Evolutionary conservation across 2,888 invertebrate genomes (phyloP).

Genomic region (Amblyjoppa proteus): DNA sequence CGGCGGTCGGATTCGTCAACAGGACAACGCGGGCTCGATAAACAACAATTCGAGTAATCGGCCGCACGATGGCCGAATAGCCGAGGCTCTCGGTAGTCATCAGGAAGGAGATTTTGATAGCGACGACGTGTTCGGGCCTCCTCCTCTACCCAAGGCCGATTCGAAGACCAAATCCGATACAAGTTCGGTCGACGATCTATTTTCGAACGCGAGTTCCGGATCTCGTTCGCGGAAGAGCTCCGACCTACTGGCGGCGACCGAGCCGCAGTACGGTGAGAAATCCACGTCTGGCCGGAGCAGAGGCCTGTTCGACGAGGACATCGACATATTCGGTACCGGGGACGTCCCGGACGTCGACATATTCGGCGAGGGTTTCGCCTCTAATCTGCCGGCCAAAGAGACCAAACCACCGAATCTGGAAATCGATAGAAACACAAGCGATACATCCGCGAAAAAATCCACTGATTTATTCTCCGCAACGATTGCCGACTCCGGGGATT

Average conservation of each 20-base stretch:
- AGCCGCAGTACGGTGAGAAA: slow-evolving; percentile 70
- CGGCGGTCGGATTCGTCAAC: slow-evolving; percentile 63
- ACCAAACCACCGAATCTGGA: slow-evolving; percentile 6
- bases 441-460: slow-evolving; percentile 36
- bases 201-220: slow-evolving; percentile 79
- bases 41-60: slow-evolving; percentile 50
- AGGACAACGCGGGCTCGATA: slow-evolving; percentile 61
- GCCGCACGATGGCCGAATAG: slow-evolving; percentile 40
- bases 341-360: slow-evolving; percentile 62
- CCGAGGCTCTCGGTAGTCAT: slow-evolving; percentile 43
- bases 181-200: slow-evolving; percentile 81
- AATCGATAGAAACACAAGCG: not conserved
- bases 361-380: slow-evolving; percentile 57
- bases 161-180: slow-evolving; percentile 78
- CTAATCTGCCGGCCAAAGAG: slow-evolving; percentile 28
- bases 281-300: slow-evolving; percentile 67
- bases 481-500: slow-evolving; percentile 18
- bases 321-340: slow-evolving; percentile 76
- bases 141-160: slow-evolving; percentile 79
- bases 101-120: slow-evolving; percentile 76
- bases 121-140: slow-evolving; percentile 81
- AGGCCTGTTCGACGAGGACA: slow-evolving; percentile 79
- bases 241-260: slow-evolving; percentile 71
- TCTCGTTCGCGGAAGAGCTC: slow-evolving; percentile 79
- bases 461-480: slow-evolving; percentile 15